Conservation (phyloP, 2,797 vertebrate genomes). For the Distichodus sexfasciatus region DNA sequence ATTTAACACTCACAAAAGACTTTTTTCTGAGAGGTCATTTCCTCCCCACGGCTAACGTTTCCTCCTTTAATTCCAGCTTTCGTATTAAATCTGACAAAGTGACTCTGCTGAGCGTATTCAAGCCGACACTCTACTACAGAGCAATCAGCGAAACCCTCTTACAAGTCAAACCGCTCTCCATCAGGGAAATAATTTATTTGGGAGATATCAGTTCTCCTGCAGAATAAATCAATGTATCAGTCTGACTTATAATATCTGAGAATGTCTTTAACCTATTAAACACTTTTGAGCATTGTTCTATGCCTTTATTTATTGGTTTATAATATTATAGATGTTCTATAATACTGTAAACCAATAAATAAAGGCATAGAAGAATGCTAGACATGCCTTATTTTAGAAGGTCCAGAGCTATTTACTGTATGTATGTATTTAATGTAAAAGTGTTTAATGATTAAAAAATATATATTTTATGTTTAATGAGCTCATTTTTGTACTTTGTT, state of each 20-base stretch:
- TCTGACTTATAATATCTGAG: neutral
- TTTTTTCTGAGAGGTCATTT: conserved; percentile 48
- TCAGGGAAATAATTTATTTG: conserved; percentile 30
- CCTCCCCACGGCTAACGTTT: conserved; percentile 55
- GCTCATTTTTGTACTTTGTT: too few species aligned
- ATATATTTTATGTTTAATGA: too few species aligned
- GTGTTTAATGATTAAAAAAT: too few species aligned
- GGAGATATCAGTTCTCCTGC: conserved; percentile 24
- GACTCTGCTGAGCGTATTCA: conserved; percentile 58
- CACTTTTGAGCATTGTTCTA: too few species aligned
- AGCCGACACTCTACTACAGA: conserved; percentile 70
- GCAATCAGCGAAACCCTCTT: conserved; percentile 62
- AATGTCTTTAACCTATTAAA: neutral
- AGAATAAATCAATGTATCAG: neutral
- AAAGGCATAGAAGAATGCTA: too few species aligned
- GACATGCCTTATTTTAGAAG: too few species aligned
- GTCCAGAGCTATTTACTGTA: too few species aligned
- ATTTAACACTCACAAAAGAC: too few species aligned
- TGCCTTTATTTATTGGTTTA: too few species aligned
- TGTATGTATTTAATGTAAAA: too few species aligned
- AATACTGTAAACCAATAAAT: too few species aligned
- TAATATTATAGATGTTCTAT: too few species aligned
- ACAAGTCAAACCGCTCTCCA: conserved; percentile 65
- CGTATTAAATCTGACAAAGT: conserved; percentile 65
- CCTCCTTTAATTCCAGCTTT: conserved; percentile 57